These are phyloP conservation scores for Capitella teleta DNA, from an alignment of 1,140 invertebrate species.

Conservation along the genomic window DNA sequence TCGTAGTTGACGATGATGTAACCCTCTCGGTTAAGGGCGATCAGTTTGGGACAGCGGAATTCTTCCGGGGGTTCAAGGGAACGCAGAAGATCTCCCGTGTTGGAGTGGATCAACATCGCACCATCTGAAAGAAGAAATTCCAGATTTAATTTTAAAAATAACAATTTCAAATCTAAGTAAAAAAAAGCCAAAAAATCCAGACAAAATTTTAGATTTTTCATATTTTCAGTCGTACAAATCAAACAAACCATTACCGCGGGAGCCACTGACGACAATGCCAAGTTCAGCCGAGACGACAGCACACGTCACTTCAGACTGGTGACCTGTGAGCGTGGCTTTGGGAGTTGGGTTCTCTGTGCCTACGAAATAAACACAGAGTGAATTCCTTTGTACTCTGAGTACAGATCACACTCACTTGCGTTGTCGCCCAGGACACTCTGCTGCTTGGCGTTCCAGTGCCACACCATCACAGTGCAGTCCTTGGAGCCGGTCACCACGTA, in stretches of 20 bases:
- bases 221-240: neutral
- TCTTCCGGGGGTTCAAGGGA: constrained; percentile 60
- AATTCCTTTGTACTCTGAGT: neutral
- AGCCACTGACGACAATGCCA: constrained; percentile 89
- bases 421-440: constrained; percentile 89
- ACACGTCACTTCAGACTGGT: constrained; percentile 86
- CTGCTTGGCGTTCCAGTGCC: constrained; percentile 95
- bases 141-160: too few species aligned
- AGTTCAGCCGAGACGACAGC: constrained; percentile 95
- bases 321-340: constrained; percentile 88
- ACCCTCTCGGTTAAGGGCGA: constrained; percentile 90
- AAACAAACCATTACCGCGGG: constrained; percentile 31
- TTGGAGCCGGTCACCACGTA: constrained; percentile 95
- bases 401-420: constrained; percentile 26
- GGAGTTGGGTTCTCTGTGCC: constrained; percentile 72
- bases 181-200: too few species aligned
- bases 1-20: constrained; percentile 89
- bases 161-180: too few species aligned
- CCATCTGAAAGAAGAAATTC: too few species aligned
- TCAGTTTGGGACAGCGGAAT: constrained; percentile 71
- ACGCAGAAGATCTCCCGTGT: constrained; percentile 91
- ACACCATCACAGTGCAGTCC: constrained; percentile 92
- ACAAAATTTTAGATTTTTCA: too few species aligned
- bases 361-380: constrained; percentile 15
- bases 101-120: constrained; percentile 92